Conservation (phyloP, 2,113 vertebrate genomes). For the Panthera leo region DNA sequence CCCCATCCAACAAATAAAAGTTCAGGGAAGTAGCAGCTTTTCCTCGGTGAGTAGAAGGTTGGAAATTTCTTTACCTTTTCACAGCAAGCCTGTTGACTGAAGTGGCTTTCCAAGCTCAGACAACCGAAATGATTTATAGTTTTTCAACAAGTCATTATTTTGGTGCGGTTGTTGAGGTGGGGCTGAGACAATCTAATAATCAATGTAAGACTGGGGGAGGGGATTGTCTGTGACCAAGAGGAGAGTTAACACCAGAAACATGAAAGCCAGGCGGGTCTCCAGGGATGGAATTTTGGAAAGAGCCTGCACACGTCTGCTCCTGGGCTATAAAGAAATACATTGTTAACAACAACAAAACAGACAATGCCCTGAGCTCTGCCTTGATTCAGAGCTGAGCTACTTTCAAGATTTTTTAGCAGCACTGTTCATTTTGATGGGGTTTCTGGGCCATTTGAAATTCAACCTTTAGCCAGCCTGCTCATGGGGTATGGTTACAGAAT, state of each 20-base stretch:
- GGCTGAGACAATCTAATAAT: slow-evolving; percentile 78
- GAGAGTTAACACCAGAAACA: slow-evolving; percentile 80
- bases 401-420: slow-evolving; percentile 73
- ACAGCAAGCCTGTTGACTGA: slow-evolving; percentile 84
- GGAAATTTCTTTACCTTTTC: slow-evolving; percentile 80
- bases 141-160: slow-evolving; percentile 84
- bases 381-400: slow-evolving; percentile 62
- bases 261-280: slow-evolving; percentile 78
- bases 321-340: slow-evolving; percentile 71
- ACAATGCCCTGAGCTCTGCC: slow-evolving; percentile 68
- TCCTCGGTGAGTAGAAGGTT: slow-evolving; percentile 60
- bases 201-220: slow-evolving; percentile 71
- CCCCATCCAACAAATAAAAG: slow-evolving; percentile 79
- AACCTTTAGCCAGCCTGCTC: slow-evolving; percentile 70
- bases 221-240: slow-evolving; percentile 62
- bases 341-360: slow-evolving; percentile 66
- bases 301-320: slow-evolving; percentile 73
- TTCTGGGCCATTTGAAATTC: slow-evolving; percentile 82
- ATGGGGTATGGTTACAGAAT: slow-evolving; percentile 73
- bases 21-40: slow-evolving; percentile 73
- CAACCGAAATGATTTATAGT: slow-evolving; percentile 83
- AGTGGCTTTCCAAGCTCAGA: slow-evolving; percentile 81
- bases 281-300: slow-evolving; percentile 79
- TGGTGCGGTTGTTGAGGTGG: slow-evolving; percentile 76
- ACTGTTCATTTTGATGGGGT: slow-evolving; percentile 78